These are phyloP conservation scores for Karalla daura DNA, from an alignment of 2,797 vertebrate species.

Conservation along the genomic window DNA sequence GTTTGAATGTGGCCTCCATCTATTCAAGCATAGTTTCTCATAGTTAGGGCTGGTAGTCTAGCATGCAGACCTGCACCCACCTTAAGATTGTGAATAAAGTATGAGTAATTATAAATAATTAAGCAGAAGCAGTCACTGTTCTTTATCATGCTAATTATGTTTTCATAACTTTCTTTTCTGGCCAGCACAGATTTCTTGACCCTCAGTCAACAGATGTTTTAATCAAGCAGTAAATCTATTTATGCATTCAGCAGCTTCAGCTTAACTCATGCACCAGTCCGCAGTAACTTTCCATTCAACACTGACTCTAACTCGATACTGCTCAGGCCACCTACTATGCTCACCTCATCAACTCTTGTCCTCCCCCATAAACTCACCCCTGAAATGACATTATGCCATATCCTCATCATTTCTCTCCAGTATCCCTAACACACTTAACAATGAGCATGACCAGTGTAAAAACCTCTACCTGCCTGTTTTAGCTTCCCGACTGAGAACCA, in stretches of 20 bases:
- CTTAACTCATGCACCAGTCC: neutral
- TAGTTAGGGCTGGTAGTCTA: no score
- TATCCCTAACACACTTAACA: no score
- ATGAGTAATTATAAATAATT: neutral
- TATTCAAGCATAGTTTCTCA: neutral
- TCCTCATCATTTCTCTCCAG: no score
- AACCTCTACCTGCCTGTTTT: no score
- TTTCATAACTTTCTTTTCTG: neutral
- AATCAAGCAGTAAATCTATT: slow-evolving; percentile 12
- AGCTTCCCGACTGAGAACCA: no score
- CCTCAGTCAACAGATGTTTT: neutral
- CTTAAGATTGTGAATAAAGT: neutral
- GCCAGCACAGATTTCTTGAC: neutral
- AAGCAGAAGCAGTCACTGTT: neutral
- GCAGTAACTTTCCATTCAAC: slow-evolving; percentile 3
- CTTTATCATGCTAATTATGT: neutral
- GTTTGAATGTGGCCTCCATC: neutral
- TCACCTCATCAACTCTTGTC: no score
- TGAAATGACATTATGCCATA: no score
- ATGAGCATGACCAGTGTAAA: no score
- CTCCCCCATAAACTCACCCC: no score
- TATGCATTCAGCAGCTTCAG: slow-evolving; percentile 15
- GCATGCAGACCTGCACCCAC: neutral
- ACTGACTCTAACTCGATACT: no score
- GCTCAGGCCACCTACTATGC: no score